Evolutionary conservation across 2,888 invertebrate species (phyloP), one percentile per base, ranked within the genome.

Genomic region (Drosophila eohydei): DNA sequence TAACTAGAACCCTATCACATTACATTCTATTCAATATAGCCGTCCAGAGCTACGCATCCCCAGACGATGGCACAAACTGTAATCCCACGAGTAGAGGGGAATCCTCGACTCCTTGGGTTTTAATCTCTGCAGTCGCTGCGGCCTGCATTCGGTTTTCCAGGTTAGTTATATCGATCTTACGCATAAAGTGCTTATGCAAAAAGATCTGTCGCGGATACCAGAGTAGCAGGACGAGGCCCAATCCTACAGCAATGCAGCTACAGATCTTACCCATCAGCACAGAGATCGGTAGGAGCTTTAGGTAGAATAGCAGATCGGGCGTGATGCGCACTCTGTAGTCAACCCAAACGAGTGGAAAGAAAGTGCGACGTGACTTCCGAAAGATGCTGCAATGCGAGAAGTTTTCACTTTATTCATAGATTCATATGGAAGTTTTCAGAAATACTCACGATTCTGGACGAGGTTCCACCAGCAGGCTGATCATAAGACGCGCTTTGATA

Each of bases 401-500:
- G 14, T 9, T 12, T 16, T 26, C 6, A 4, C 11, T 34, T 38
- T 32, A 16, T n/a, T n/a, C 1, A 30, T 12, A 21, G 21, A 21
- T n/a, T 28, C 1, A 3, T 8, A 9, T 9, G 12, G 14, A 0
- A 26, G 8, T 16, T 36, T 14, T 4, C 12, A 26, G 9, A 0
- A 28, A 7, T 2, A 34, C 48, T 95, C 93, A 97, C 97, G 93
- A 94, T 65, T 94, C 93, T 0, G 93, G 90, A 63, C 94, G 94
- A 0, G 96, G 95, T 63, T 95, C 95, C 6, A 97, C 90, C 34
- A 95, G 93, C 28, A 97, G 93, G 90, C 97, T 97, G 56, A 96
- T 93, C 92, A 97, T 97, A 48, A 97, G 94, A 71, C 96, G 94
- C 0, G 96, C 96, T 2, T 95, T 94, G 0, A 97, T 96, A 56